Base-by-base conservation (phyloP, 2,888 invertebrate genomes). In the Conops quadrifasciatus region DNA sequence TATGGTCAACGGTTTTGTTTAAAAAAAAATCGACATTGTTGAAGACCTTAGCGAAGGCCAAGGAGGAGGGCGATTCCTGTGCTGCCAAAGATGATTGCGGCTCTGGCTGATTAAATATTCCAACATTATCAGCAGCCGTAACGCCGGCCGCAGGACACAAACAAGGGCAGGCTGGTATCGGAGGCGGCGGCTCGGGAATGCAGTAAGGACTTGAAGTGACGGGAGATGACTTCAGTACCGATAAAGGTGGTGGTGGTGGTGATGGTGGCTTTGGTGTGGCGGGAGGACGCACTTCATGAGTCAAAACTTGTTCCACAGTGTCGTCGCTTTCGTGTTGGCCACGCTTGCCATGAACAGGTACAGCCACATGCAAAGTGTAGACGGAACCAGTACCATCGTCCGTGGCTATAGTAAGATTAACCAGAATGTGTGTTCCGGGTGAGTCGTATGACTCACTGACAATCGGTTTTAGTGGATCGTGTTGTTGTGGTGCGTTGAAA, bases 381-480 rank as follows among this genome's bases (percentile, higher is more conserved):
- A 94, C 88, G 45, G 87, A 87, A 69, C 87, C 86, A 59, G 85
- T 84, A 75, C 87, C 88, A 72, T 89, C 89, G 79, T 93, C 93
- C 58, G 93, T 91, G 73, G 92, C 90, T 80, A 94, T 94, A 11
- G 94, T 93, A 76, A 95, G 88, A 86, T 95, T 95, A 73, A 95
- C 92, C 76, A 94, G 87, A 78, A 94, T 90, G 79, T 92, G 90
- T 85, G 90, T 86, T 78, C 80, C 78, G 45, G 78, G 77, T n/a
- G 75, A 75, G 72, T 82, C 79, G 47, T 79, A 75, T 7, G 76
- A 67, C 36, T 81, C 81, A 58, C 82, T 81, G 15, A 81, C 78
- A 71, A 78, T 76, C 1, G 84, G 81, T 19, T 77, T 81, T 21
- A 81, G 67, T 3, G 68, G 71, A 9, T 73, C 71, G 4, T 19